These are phyloP conservation scores for Seira musarum DNA, from an alignment of 2,888 invertebrate genomes.

Conservation along the genomic window DNA sequence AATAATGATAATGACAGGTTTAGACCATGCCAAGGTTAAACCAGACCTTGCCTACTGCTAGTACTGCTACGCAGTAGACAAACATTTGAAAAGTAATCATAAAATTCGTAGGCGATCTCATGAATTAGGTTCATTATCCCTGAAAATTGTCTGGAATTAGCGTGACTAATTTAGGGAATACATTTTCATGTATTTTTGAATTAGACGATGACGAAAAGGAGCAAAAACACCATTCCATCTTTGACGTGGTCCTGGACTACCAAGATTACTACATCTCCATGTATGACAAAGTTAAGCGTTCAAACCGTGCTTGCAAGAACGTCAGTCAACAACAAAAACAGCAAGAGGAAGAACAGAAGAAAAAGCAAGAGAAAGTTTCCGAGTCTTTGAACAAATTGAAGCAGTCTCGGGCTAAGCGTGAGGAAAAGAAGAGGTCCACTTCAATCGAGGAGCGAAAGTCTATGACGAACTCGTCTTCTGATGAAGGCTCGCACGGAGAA, in stretches of 20 bases:
- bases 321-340: slow-evolving; percentile 82
- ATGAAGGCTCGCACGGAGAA: slow-evolving; percentile 71
- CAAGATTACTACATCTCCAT: slow-evolving; percentile 86
- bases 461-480: slow-evolving; percentile 77
- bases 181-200: slow-evolving; percentile 31
- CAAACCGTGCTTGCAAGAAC: slow-evolving; percentile 82
- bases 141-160: too few relatives aligned
- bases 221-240: slow-evolving; percentile 91
- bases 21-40: too few relatives aligned
- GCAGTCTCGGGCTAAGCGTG: slow-evolving; percentile 85
- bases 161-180: too few relatives aligned
- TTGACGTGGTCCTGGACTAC: slow-evolving; percentile 86
- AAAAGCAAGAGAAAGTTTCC: slow-evolving; percentile 84
- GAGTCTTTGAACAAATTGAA: slow-evolving; percentile 92
- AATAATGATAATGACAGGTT: too few relatives aligned
- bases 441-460: slow-evolving; percentile 84
- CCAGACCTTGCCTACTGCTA: too few relatives aligned
- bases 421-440: slow-evolving; percentile 90
- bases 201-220: slow-evolving; percentile 71
- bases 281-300: slow-evolving; percentile 97
- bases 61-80: too few relatives aligned
- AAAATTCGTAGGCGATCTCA: too few relatives aligned
- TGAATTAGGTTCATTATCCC: too few relatives aligned
- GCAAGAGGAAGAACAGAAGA: slow-evolving; percentile 83
- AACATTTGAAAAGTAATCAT: too few relatives aligned